Percentiles rank a stretch among this genome's conserved stretches.
Evolutionary conservation across 1,140 invertebrate genomes (phyloP).

Genomic region (Leptopilina boulardi): DNA sequence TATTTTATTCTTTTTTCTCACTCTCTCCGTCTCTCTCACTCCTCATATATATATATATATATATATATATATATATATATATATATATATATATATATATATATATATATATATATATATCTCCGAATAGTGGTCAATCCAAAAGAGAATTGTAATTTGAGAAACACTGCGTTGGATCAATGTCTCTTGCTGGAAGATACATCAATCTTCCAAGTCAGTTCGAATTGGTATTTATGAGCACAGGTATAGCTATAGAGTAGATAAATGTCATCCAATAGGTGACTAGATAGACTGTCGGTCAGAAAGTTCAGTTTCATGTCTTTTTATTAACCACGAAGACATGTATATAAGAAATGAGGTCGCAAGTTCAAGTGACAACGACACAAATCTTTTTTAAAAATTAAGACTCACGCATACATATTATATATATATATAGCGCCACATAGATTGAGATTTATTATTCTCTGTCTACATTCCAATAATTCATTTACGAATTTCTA

Average conservation of each 20-base stretch:
- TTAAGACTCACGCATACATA: conserved; percentile 5
- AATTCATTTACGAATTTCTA: conserved; percentile 18
- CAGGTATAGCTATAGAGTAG: conserved; percentile 24
- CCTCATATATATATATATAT: too few relatives aligned
- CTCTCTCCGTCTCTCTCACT: background rate
- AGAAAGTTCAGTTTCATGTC: conserved; percentile 21
- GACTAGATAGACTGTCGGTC: conserved; percentile 28
- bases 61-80: too few relatives aligned
- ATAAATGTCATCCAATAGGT: conserved; percentile 30
- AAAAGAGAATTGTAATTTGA: conserved; percentile 16
- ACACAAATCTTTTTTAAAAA: conserved; percentile 29
- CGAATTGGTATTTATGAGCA: conserved; percentile 29
- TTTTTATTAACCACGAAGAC: conserved; percentile 17
- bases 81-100: too few relatives aligned
- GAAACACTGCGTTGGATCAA: conserved; percentile 32
- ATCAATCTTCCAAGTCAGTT: conserved; percentile 17
- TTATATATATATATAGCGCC: background rate
- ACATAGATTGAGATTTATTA: conserved; percentile 15
- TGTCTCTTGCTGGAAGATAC: conserved; percentile 20
- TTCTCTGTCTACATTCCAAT: conserved; percentile 28
- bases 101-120: too few relatives aligned
- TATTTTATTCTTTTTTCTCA: background rate
- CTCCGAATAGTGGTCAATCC: background rate
- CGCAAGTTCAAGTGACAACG: conserved; percentile 24
- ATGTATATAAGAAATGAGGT: conserved; percentile 24